Base-by-base conservation (phyloP, 2,797 vertebrate species). In the Novumbra hubbsi region DNA sequence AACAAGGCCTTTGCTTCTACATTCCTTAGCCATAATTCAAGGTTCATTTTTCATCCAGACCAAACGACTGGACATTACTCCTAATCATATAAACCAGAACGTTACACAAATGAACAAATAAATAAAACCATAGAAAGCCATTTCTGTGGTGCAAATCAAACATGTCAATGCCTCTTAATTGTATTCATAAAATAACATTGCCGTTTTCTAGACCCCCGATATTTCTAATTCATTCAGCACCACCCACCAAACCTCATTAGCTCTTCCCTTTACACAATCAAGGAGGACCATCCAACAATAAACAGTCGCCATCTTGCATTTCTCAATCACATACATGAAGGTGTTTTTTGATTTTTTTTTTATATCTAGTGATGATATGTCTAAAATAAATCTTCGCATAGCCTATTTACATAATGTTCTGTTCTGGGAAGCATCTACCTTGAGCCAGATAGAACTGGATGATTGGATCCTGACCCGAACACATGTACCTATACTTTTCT, bases 1-100 rank as follows among this genome's bases (percentile, higher is more conserved):
- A 92, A 83, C 80, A 90, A 78, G 93, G 88, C 87, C 78, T 91
- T 91, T 88, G 86, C 93, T 93, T 93, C 94, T 95, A 97, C 96
- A 97, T 97, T 98, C 96, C 94, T 95, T 89, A 95, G 96, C 96
- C 95, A 95, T 95, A 90, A 94, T 86, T 82, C 78, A 91, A 94
- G 92, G 94, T 94, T 93, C 45, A 48, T 55, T 57, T 19, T 57
- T 34, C 30, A 75, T 73, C 77, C 71, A 89, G 83, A 87, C 87
- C 76, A 84, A 85, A 87, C 83, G 84, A 89, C 73, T 75, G 78
- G 82, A 85, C 88, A 91, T 92, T 91, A 93, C 81, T 89, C 90
- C 89, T 28, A 89, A 83, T 91, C 91, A 93, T 57, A 24, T 24
- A 89, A 88, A 88, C 88, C 90, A 87, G 92, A 90, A 91, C 90